Evolutionary conservation across 2,888 invertebrate genomes (phyloP), one percentile per base, ranked within the genome.

Genomic region (Muscina levida): DNA sequence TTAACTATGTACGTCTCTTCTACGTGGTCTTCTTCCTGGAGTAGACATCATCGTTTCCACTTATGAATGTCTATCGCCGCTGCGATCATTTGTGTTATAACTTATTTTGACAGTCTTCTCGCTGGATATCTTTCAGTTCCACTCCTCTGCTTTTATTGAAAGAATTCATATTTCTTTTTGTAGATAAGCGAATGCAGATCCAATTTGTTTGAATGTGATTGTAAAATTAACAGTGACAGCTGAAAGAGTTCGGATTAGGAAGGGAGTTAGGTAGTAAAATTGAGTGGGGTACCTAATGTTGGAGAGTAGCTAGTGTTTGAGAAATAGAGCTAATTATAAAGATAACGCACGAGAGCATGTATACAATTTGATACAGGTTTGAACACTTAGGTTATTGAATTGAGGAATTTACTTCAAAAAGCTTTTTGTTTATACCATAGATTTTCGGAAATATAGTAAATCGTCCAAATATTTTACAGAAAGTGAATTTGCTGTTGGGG

Each of bases 61-160:
- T 74, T 59, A 59, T 10, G 59, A 6, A 17, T 81, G 74, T 74
- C 77, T 77, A 74, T 73, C 71, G 53, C n/a, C n/a, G n/a, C n/a
- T n/a, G n/a, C n/a, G n/a, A n/a, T 59, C 22, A 56, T 77, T 77
- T 81, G 80, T 81, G 77, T 81, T 81, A 81, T 81, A 74, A 74
- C 74, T 77, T 73, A 62, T 74, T 81, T 81, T 72, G 74, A 74
- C 77, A 81, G 73, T 74, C 53, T 77, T 65, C 62, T 26, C 68
- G 72, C 48, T 79, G 72, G 26, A 44, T n/a, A 62, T 66, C 57
- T 39, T 62, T 37, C 46, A 48, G 13, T 22, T 66, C 48, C 13
- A 22, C 56, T 67, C 26, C 42, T 67, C 66, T 66, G 51, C 70
- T 1, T n/a, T n/a, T 19, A 48, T 59, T 19, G 6, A 51, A 17